Conservation (phyloP, 2,113 vertebrate genomes). For the Dasyurus viverrinus region DNA sequence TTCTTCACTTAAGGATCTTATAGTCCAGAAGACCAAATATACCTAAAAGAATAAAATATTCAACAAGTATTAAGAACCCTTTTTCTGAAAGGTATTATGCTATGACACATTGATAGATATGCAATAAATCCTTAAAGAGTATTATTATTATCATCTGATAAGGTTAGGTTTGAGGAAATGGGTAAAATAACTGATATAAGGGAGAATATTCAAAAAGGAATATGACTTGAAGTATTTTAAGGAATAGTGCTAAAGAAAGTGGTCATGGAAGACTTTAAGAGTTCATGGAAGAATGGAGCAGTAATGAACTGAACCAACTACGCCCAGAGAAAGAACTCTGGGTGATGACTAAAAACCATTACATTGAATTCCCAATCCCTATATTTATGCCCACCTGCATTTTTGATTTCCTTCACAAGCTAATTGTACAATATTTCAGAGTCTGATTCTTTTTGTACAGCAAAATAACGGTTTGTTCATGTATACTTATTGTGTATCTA, state of each 20-base stretch:
- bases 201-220: not conserved
- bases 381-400: too few relatives aligned
- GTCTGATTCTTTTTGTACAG: too few relatives aligned
- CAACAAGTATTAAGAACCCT: not conserved
- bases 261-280: not conserved
- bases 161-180: not conserved
- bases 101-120: not conserved
- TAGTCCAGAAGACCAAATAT: slow-evolving; percentile 9
- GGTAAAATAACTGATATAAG: not conserved
- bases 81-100: not conserved
- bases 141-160: not conserved
- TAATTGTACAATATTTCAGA: too few relatives aligned
- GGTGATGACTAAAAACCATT: too few relatives aligned
- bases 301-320: too few relatives aligned
- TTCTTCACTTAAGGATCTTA: not conserved
- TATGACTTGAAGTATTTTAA: not conserved
- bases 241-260: not conserved
- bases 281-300: not conserved
- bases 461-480: too few relatives aligned
- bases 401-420: too few relatives aligned
- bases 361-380: too few relatives aligned
- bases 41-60: not conserved
- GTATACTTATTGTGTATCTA: too few relatives aligned
- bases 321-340: too few relatives aligned
- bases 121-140: not conserved